phyloP scores from a whole-genome alignment of 2,888 invertebrate genomes.

The Trisateles emortualis region DNA sequence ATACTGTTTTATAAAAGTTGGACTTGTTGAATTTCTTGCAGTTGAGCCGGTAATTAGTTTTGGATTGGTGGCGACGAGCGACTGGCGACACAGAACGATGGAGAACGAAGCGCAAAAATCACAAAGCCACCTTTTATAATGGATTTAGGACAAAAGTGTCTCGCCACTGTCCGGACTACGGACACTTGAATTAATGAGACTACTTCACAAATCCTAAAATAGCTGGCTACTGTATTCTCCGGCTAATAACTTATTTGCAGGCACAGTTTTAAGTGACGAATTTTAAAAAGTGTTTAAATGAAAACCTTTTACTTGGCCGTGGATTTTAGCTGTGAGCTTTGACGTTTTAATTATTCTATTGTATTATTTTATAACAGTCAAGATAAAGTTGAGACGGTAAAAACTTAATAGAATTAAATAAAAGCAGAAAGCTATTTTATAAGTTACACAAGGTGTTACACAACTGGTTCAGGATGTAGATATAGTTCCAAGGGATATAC shows the following conservation, averaged over 20 bases:
- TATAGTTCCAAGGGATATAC: no score
- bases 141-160: constrained; percentile 62
- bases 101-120: constrained; percentile 63
- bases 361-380: background rate
- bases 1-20: constrained; percentile 39
- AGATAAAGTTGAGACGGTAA: background rate
- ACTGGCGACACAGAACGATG: constrained; percentile 18
- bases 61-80: constrained; percentile 56
- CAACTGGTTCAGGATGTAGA: no score
- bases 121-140: constrained; percentile 64
- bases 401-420: no score
- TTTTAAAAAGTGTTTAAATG: constrained; percentile 36
- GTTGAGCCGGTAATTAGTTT: constrained; percentile 71
- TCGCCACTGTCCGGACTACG: constrained; percentile 50
- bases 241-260: constrained; percentile 53
- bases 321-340: constrained; percentile 29
- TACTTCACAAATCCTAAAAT: constrained; percentile 55
- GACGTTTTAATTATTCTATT: background rate
- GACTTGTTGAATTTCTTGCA: constrained; percentile 56
- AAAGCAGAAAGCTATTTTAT: background rate
- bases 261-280: constrained; percentile 39
- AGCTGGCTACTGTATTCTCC: constrained; percentile 46
- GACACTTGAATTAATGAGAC: constrained; percentile 68
- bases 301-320: constrained; percentile 49
- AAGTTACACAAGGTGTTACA: no score